Conservation (phyloP, 64 coral and sea anemone species). For the Montipora sp. region DNA sequence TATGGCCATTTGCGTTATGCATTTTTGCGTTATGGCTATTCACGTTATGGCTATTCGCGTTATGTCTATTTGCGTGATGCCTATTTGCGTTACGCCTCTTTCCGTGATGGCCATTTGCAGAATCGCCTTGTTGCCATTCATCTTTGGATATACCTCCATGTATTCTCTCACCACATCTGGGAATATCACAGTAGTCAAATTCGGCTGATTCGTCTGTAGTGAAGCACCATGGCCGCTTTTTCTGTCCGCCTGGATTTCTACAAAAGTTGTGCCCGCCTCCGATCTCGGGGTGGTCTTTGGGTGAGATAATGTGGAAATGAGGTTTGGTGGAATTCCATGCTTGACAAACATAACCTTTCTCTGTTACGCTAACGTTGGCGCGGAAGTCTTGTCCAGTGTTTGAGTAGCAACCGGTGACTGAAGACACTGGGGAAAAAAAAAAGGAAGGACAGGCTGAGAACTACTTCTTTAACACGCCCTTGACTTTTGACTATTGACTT, state of each 20-base stretch:
- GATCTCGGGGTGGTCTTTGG: constrained; percentile 66
- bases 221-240: constrained; percentile 89
- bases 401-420: constrained; percentile 72
- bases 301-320: constrained; percentile 76
- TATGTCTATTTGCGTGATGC: no score
- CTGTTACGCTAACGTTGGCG: constrained; percentile 82
- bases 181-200: constrained; percentile 86
- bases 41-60: no score
- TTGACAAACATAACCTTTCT: constrained; percentile 82
- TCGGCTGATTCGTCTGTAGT: constrained; percentile 58
- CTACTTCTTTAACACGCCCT: no score
- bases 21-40: no score
- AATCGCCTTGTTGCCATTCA: no score
- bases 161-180: constrained; percentile 82
- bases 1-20: no score
- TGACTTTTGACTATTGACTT: no score
- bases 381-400: constrained; percentile 73
- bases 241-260: constrained; percentile 94
- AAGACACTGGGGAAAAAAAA: background rate
- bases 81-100: no score
- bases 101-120: no score
- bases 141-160: no score
- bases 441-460: no score
- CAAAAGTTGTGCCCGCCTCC: constrained; percentile 90
- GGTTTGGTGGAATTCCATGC: constrained; percentile 78